A percentile compares a stretch with the other conserved stretches of the same genome.
These are phyloP conservation scores for Phrynocephalus versicolor DNA, from an alignment of 2,113 vertebrate species.

Conservation along the genomic window DNA sequence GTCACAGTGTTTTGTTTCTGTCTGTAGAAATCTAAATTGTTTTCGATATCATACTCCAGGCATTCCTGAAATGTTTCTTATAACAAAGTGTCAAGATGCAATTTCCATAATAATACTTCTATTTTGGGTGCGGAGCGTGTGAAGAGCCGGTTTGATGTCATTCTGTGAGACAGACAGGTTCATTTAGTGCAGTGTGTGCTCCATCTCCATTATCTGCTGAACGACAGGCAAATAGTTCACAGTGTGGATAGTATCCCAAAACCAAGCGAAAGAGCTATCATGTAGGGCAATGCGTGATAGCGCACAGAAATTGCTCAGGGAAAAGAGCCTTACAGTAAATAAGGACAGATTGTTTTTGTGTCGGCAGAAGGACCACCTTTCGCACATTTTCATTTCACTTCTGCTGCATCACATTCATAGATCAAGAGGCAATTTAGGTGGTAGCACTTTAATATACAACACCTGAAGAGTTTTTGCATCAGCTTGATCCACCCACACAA, in stretches of 20 bases:
- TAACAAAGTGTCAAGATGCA: constrained; percentile 34
- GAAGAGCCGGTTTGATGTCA: constrained; percentile 50
- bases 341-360: constrained; percentile 42
- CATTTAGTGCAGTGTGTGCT: constrained; percentile 56
- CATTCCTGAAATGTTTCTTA: constrained; percentile 33
- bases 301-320: constrained; percentile 61
- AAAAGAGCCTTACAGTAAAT: constrained; percentile 48
- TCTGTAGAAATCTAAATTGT: constrained; percentile 31
- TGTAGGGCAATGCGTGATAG: constrained; percentile 58
- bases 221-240: constrained; percentile 55
- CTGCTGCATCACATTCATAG: constrained; percentile 39
- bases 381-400: constrained; percentile 55
- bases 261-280: constrained; percentile 55
- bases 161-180: constrained; percentile 56
- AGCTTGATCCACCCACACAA: not conserved
- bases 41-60: constrained; percentile 38
- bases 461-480: constrained; percentile 3
- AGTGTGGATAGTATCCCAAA: constrained; percentile 36
- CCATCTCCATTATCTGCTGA: constrained; percentile 62
- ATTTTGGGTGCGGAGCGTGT: constrained; percentile 23
- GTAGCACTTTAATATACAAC: constrained; percentile 46
- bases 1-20: constrained; percentile 31
- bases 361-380: constrained; percentile 57
- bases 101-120: constrained; percentile 54
- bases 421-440: constrained; percentile 39